These are phyloP conservation scores for Empidonax alnorum DNA, from an alignment of 2,113 vertebrate species.

Conservation along the genomic window DNA sequence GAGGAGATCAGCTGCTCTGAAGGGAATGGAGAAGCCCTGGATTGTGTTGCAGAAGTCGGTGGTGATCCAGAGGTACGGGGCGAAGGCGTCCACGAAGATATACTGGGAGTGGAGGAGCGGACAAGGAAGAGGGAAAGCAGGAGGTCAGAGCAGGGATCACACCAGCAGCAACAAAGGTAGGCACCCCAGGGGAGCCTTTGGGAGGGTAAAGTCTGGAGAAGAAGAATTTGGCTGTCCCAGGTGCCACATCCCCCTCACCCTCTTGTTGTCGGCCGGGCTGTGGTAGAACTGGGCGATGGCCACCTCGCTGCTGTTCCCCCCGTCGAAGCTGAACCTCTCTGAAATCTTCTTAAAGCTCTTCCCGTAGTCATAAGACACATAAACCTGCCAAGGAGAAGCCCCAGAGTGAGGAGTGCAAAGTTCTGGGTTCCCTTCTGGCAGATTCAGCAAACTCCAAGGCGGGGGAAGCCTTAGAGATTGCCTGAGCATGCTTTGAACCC, in stretches of 20 bases:
- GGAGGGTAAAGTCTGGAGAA: background rate
- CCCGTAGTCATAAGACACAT: slow-evolving; percentile 93
- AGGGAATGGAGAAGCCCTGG: slow-evolving; percentile 88
- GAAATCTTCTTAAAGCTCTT: slow-evolving; percentile 87
- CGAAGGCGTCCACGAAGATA: slow-evolving; percentile 89
- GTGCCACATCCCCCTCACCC: slow-evolving; percentile 76
- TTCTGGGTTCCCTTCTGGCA: background rate
- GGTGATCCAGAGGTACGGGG: slow-evolving; percentile 92
- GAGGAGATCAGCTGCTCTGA: slow-evolving; percentile 91
- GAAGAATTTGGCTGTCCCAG: background rate
- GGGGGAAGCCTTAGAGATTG: background rate
- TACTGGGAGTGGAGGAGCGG: slow-evolving; percentile 79
- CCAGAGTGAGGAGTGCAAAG: background rate
- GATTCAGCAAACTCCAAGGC: fast-evolving
- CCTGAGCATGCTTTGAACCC: background rate
- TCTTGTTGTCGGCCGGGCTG: slow-evolving; percentile 92
- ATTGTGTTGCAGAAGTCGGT: slow-evolving; percentile 90
- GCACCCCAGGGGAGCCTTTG: background rate
- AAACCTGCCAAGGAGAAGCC: slow-evolving; percentile 80
- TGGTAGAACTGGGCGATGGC: slow-evolving; percentile 97
- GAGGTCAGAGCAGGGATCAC: background rate
- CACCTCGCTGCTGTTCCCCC: slow-evolving; percentile 76
- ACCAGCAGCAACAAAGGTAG: background rate
- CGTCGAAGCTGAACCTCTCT: slow-evolving; percentile 79
- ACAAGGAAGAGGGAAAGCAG: background rate